Evolutionary conservation across 2,113 vertebrate genomes (phyloP), one percentile per base, ranked within the genome.

Genomic region (Galbula dea): DNA sequence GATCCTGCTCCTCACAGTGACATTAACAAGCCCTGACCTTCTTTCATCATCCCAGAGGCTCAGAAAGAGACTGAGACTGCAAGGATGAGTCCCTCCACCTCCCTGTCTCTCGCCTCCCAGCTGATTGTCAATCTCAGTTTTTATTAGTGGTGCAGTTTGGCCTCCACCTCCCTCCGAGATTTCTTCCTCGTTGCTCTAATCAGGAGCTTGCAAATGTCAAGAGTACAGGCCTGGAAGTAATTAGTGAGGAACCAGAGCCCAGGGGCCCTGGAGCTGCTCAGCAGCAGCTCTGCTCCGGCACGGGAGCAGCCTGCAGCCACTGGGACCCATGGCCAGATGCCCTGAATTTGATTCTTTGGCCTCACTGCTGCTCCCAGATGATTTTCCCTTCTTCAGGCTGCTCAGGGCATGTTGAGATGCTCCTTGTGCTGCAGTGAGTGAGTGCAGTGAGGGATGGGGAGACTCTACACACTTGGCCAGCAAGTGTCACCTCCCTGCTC

Each of bases 11-110:
- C 95, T 96, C 92, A 57, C 43, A 2, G 89, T 94, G 95, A 96
- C 81, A 79, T 86, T 96, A 96, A 96, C 95, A 89, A 96, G 96
- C 94, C 92, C 94, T 93, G 96, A 96, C 92, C 96, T 94, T 90
- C 94, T 95, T 95, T 95, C 86, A 39, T 94, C 92, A 94, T 90
- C 92, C 95, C 92, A 90, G 83, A 93, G 94, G 92, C 95, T 95
- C 81, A 6, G 81, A 62, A 59, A 87, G 95, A 93, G 87, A 87
- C 83, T 0, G 73, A 94, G 83, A 84, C 15, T 30, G 92, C 90
- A 93, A 96, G 96, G 95, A 96, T 62, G 3, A 89, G 89, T 82
- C 62, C 80, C 81, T 57, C 57, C 90, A 22, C 94, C 89, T 86
- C 80, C 20, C 68, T 2, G 6, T 58, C 86, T 46, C 83, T 55